Evolutionary conservation across 2,888 invertebrate species (phyloP).

Genomic region (Phengaris arion): DNA sequence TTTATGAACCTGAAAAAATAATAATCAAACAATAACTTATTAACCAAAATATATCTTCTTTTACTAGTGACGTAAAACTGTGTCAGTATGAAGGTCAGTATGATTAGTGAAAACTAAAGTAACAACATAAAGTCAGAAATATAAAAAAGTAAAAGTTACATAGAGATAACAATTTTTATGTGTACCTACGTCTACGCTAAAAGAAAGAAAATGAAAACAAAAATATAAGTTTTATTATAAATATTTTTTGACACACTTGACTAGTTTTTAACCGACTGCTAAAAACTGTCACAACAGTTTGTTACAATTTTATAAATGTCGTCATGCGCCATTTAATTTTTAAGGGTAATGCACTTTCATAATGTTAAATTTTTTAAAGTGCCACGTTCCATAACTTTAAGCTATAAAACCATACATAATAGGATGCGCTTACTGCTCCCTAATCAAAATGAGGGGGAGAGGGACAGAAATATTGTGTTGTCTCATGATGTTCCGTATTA

Average conservation of each 20-base stretch:
- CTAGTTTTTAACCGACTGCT: conserved; percentile 32
- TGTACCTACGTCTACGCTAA: too few relatives aligned
- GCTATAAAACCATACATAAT: conserved; percentile 9
- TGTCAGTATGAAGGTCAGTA: too few relatives aligned
- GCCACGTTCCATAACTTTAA: conserved; percentile 14
- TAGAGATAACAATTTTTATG: too few relatives aligned
- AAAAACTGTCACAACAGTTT: conserved; percentile 34
- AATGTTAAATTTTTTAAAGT: background rate
- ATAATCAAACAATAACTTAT: background rate
- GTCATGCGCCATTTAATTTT: conserved; percentile 59
- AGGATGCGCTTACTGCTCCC: background rate
- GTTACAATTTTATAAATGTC: conserved; percentile 61
- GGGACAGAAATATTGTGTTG: background rate
- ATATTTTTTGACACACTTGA: conserved; percentile 1
- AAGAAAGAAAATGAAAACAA: too few relatives aligned
- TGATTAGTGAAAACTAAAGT: too few relatives aligned
- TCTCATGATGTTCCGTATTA: background rate
- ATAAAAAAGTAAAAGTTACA: too few relatives aligned
- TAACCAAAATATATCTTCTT: background rate
- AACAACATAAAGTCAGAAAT: too few relatives aligned
- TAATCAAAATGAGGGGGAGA: background rate
- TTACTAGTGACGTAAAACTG: too few relatives aligned
- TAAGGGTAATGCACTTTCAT: background rate
- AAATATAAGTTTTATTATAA: too few relatives aligned
- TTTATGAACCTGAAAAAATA: background rate